A percentile compares a stretch with the other conserved stretches of the same genome.
Evolutionary conservation across 1,140 invertebrate species (phyloP).

Genomic region (Drosophila arawakana): DNA sequence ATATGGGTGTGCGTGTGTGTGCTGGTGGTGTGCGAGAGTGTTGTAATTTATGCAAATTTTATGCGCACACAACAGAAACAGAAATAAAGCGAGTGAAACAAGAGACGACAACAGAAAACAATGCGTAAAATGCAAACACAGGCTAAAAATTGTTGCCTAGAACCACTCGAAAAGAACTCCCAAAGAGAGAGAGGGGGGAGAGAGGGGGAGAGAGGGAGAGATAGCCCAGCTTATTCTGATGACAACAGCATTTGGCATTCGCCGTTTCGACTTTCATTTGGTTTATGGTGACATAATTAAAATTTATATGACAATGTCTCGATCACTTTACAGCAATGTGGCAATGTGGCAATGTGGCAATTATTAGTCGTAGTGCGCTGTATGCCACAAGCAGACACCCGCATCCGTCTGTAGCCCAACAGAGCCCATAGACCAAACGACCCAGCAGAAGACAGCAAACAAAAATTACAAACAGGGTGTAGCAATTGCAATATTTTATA

Average conservation of each 20-base stretch:
- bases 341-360: constrained; percentile 46
- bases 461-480: background rate
- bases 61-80: constrained; percentile 72
- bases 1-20: background rate
- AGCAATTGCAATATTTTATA: background rate
- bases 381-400: constrained; percentile 18
- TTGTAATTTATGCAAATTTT: constrained; percentile 79
- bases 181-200: background rate
- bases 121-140: constrained; percentile 44
- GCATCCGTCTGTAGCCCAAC: constrained; percentile 23
- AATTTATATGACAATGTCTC: constrained; percentile 65
- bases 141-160: constrained; percentile 44
- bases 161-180: background rate
- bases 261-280: constrained; percentile 49
- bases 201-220: constrained; percentile 1
- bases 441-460: constrained; percentile 3
- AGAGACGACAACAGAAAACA: constrained; percentile 40
- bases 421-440: background rate
- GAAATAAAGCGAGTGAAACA: constrained; percentile 52
- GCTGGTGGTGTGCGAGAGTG: background rate
- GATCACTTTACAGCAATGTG: constrained; percentile 31
- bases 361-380: constrained; percentile 22
- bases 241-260: constrained; percentile 29
- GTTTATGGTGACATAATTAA: constrained; percentile 78
- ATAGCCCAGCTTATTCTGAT: constrained; percentile 29